These are phyloP conservation scores for Pissodes strobi DNA, from an alignment of 1,140 invertebrate genomes.

Conservation along the genomic window DNA sequence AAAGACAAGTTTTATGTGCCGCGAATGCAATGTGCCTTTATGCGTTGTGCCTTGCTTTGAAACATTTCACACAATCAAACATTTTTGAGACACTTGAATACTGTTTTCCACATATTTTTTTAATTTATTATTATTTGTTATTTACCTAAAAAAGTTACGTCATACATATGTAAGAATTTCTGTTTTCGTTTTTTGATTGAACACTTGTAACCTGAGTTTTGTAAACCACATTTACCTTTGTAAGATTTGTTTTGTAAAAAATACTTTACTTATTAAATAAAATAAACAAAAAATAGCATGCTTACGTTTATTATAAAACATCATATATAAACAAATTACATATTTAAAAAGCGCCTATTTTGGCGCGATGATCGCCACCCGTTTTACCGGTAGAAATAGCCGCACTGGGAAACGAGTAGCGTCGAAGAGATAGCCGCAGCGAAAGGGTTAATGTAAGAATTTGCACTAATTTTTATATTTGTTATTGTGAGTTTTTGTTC, in stretches of 20 bases:
- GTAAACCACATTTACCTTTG: background rate
- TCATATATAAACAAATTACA: background rate
- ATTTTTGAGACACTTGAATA: no score
- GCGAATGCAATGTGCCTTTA: background rate
- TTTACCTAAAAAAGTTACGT: no score
- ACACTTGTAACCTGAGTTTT: background rate
- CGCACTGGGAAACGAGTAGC: background rate
- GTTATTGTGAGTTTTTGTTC: no score
- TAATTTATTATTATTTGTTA: background rate
- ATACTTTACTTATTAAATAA: background rate
- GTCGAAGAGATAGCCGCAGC: background rate
- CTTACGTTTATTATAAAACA: background rate
- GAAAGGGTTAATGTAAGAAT: background rate
- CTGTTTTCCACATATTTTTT: background rate
- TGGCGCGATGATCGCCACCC: background rate
- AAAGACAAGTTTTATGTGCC: background rate
- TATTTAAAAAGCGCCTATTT: no score
- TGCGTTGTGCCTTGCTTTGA: background rate
- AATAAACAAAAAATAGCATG: background rate
- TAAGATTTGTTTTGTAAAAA: background rate
- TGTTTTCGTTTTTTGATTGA: background rate
- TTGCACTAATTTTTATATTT: no score
- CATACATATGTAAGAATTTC: background rate
- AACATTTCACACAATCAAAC: background rate
- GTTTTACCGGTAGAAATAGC: background rate